Percentiles rank a stretch among this genome's conserved stretches.
phyloP scores from a whole-genome alignment of 2,797 vertebrate species.

The Acrossocheilus fasciatus region DNA sequence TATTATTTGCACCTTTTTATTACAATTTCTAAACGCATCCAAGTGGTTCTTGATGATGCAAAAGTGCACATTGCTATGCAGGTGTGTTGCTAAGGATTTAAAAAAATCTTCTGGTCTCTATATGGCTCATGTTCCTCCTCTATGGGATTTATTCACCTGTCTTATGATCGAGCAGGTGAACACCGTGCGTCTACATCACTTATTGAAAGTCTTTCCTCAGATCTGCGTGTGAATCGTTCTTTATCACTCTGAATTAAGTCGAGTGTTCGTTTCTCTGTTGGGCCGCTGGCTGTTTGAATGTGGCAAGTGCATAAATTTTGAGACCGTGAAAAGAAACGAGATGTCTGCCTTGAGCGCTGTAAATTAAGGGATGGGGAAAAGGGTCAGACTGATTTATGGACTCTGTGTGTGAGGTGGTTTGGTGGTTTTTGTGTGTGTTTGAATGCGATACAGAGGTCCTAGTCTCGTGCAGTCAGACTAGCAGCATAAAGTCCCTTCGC shows the following conservation, averaged over 20 bases:
- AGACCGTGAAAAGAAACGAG: constrained; percentile 59
- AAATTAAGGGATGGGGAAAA: constrained; percentile 76
- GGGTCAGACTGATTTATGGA: constrained; percentile 78
- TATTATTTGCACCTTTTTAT: not conserved
- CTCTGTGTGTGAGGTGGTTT: constrained; percentile 60
- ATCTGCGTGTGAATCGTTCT: constrained; percentile 51
- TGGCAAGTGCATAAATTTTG: constrained; percentile 78
- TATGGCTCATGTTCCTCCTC: not conserved
- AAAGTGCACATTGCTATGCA: not conserved
- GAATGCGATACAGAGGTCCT: not conserved
- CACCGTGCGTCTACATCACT: not conserved
- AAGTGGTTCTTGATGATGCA: not conserved
- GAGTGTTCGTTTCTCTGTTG: constrained; percentile 21
- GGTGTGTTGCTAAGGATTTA: not conserved
- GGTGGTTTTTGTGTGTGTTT: constrained; percentile 24
- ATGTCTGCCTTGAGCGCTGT: constrained; percentile 72
- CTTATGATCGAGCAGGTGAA: constrained; percentile 1
- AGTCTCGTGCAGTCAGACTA: not conserved
- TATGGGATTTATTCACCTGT: not conserved
- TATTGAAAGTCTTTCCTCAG: constrained; percentile 22
- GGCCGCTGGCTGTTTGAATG: constrained; percentile 68
- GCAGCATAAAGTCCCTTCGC: not conserved
- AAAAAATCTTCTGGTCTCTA: not conserved
- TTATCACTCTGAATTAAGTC: constrained; percentile 38
- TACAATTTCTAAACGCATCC: not conserved